A percentile compares a stretch with the other conserved stretches of the same genome.
phyloP scores from a whole-genome alignment of 37 sponge, comb jelly and placozoan genomes.

The Tethya wilhelma region DNA sequence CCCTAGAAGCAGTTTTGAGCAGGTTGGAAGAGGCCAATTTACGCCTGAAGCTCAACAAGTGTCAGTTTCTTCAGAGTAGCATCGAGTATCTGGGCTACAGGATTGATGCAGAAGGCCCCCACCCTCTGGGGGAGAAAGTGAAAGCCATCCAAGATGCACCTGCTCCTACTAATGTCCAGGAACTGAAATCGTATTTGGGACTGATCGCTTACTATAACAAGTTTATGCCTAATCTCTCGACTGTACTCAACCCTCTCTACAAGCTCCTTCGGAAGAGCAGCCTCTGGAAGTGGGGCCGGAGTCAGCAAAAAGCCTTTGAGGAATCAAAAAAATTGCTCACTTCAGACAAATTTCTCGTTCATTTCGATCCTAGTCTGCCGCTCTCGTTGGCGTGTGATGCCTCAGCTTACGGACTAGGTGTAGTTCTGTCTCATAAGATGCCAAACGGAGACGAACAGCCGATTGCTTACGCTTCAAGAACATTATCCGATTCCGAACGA shows the following conservation, averaged over 20 bases:
- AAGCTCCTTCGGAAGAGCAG: neutral
- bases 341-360: slow-evolving; percentile 25
- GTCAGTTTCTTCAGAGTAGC: slow-evolving; percentile 4
- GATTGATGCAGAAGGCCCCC: slow-evolving; percentile 16
- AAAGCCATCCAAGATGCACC: slow-evolving; percentile 6
- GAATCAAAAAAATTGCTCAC: neutral
- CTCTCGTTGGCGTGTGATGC: slow-evolving; percentile 21
- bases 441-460: slow-evolving; percentile 1
- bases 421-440: slow-evolving; percentile 5
- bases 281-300: slow-evolving; percentile 9
- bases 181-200: slow-evolving; percentile 26
- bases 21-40: slow-evolving; percentile 41
- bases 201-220: slow-evolving; percentile 21
- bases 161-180: slow-evolving; percentile 22
- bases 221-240: neutral
- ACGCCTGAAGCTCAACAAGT: slow-evolving; percentile 17
- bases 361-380: slow-evolving; percentile 29
- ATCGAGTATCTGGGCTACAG: slow-evolving; percentile 37
- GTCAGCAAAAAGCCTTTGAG: slow-evolving; percentile 5
- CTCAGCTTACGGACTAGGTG: slow-evolving; percentile 20
- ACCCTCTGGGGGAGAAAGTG: slow-evolving; percentile 9
- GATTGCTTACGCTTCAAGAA: slow-evolving; percentile 25
- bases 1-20: slow-evolving; percentile 25
- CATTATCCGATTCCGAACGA: neutral
- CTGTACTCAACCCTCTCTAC: neutral